Evolutionary conservation across 1,140 invertebrate species (phyloP).

Genomic region (Drosophila ananassae): DNA sequence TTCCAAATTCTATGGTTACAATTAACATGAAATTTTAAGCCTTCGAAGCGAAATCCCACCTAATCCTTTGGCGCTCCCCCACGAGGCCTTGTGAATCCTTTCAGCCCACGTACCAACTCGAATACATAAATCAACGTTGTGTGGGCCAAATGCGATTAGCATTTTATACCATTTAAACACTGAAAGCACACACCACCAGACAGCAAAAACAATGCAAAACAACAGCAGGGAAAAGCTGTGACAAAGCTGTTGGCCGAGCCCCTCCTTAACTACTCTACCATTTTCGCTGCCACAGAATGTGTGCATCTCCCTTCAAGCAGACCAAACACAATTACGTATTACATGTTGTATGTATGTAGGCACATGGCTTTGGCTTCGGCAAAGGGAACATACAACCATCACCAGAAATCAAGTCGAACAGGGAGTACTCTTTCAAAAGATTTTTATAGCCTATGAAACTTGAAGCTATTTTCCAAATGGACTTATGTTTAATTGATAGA

Average conservation of each 20-base stretch:
- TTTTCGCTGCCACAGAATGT: slow-evolving; percentile 21
- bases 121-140: slow-evolving; percentile 50
- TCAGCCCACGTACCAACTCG: slow-evolving; percentile 4
- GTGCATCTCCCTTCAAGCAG: slow-evolving; percentile 45
- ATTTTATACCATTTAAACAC: slow-evolving; percentile 77
- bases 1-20: slow-evolving; percentile 65
- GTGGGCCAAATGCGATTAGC: slow-evolving; percentile 77
- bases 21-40: slow-evolving; percentile 65
- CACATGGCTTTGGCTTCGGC: no score
- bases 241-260: slow-evolving; percentile 21
- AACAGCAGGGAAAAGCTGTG: slow-evolving; percentile 38
- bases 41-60: slow-evolving; percentile 15
- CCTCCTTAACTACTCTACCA: no score
- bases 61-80: slow-evolving; percentile 26
- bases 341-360: slow-evolving; percentile 2
- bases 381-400: slow-evolving; percentile 3
- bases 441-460: background rate
- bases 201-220: slow-evolving; percentile 44
- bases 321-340: slow-evolving; percentile 47
- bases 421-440: background rate
- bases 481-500: no score
- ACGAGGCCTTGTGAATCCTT: slow-evolving; percentile 18
- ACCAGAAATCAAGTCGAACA: background rate
- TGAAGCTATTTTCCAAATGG: background rate
- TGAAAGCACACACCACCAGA: slow-evolving; percentile 34